A percentile compares a stretch with the other conserved stretches of the same genome.
Evolutionary conservation across 2,797 vertebrate species (phyloP).

Genomic region (Danio tinwini): DNA sequence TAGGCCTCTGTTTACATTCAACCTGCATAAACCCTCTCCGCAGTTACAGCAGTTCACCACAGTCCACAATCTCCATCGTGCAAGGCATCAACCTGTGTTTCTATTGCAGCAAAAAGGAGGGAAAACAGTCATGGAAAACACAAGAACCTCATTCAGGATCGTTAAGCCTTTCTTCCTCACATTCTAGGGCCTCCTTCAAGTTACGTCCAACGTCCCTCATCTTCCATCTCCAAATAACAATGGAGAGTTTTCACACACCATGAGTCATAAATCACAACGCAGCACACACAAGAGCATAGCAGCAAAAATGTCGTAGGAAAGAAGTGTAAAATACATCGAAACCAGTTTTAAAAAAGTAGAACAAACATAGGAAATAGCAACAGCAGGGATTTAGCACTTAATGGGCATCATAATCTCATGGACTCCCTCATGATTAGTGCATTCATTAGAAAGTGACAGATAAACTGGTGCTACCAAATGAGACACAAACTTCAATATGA

Average conservation of each 20-base stretch:
- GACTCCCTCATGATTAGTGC: conserved; percentile 24
- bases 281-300: conserved; percentile 52
- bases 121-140: conserved; percentile 41
- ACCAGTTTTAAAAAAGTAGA: conserved; percentile 47
- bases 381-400: conserved; percentile 32
- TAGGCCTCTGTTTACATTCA: conserved; percentile 50
- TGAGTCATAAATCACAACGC: conserved; percentile 36
- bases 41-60: conserved; percentile 46
- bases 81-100: conserved; percentile 6
- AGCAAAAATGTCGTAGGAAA: conserved; percentile 51
- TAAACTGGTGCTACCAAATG: conserved; percentile 48
- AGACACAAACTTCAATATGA: conserved; percentile 66
- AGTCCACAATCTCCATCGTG: conserved; percentile 17
- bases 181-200: conserved; percentile 31
- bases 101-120: conserved; percentile 16
- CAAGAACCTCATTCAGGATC: conserved; percentile 30
- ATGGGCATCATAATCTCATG: conserved; percentile 37
- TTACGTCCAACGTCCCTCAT: conserved; percentile 45
- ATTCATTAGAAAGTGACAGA: conserved; percentile 44
- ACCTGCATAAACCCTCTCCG: conserved; percentile 47
- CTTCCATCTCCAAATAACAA: conserved; percentile 31
- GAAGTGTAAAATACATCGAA: conserved; percentile 24
- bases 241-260: conserved; percentile 32
- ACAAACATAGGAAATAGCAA: conserved; percentile 33
- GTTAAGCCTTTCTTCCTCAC: conserved; percentile 18